Evolutionary conservation across 1,140 invertebrate species (phyloP), one percentile per base, ranked within the genome.

Genomic region (Aethina tumida): DNA sequence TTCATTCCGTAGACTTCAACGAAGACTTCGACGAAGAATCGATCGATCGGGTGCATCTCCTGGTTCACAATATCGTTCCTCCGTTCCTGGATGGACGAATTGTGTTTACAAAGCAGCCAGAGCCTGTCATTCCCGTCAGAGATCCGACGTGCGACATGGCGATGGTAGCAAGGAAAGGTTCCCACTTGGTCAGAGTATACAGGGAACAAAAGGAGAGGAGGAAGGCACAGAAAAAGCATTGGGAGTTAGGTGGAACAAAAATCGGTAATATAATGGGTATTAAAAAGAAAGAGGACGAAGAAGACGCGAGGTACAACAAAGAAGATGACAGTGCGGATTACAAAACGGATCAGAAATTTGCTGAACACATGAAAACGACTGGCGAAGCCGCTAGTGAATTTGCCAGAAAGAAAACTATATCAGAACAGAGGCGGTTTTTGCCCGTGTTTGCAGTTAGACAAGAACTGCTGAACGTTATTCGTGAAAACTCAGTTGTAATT

Each of bases 141-240:
- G 97, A 99, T 71, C 85, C 93, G 0, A 97, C 92, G 14, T 93
- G 86, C 1, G 95, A 99, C 55, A 96, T 99, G 92, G 97, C 97
- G 0, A 67, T 97, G 22, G 83, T 96, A 33, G 81, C 96, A 0
- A 72, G 93, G n/a, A 99, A 99, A 69, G 97, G 96, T 5, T 92
- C 89, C 3, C 75, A 81, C 2, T 65, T 93, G 13, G 97, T 99
- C 0, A 73, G 90, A 35, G 77, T 78, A 0, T 93, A 84, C 59
- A 73, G 97, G 29, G 96, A 99, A 60, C 90, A 97, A 59, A 97
- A 97, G 57, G 97, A 99, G 62, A 68, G 92, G 16, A 77, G 80
- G 26, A 94, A 92, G 63, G 92, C 94, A 0, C 95, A 98, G 55
- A 95, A 96, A 59, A 99, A 99, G 62, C 93, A 99, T 60, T 99